Conservation (phyloP, 30 jellyfish, hydroid and myxozoan genomes). For the Euphysa ruthae region DNA sequence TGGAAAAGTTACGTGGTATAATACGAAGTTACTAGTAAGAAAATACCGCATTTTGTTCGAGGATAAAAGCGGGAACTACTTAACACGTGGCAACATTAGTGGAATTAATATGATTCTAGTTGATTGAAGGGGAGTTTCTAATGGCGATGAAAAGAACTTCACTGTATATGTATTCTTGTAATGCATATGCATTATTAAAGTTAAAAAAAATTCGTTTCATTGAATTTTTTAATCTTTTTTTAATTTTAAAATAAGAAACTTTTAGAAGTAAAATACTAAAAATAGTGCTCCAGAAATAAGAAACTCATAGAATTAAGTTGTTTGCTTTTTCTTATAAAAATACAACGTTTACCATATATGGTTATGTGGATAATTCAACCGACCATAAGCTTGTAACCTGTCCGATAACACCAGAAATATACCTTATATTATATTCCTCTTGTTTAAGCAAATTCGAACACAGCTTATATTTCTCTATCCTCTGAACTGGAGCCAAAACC, state of each 20-base stretch:
- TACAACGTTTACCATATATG: too few species aligned
- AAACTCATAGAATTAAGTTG: neutral
- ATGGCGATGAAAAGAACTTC: too few species aligned
- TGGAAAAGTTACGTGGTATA: constrained; percentile 14
- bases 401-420: too few species aligned
- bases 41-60: neutral
- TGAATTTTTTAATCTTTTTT: neutral
- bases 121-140: neutral
- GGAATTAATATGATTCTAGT: neutral
- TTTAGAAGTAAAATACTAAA: neutral
- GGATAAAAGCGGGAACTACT: constrained; percentile 2
- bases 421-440: too few species aligned
- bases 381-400: too few species aligned
- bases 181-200: neutral
- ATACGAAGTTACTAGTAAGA: constrained; percentile 5
- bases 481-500: too few species aligned
- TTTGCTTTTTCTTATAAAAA: neutral
- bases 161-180: too few species aligned
- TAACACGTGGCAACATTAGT: neutral
- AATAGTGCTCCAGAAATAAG: neutral
- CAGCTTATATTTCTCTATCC: too few species aligned
- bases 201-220: neutral
- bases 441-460: too few species aligned
- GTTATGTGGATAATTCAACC: too few species aligned
- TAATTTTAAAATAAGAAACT: neutral